Base-by-base conservation (phyloP, 1,140 invertebrate species). In the Brachionus sp. region DNA sequence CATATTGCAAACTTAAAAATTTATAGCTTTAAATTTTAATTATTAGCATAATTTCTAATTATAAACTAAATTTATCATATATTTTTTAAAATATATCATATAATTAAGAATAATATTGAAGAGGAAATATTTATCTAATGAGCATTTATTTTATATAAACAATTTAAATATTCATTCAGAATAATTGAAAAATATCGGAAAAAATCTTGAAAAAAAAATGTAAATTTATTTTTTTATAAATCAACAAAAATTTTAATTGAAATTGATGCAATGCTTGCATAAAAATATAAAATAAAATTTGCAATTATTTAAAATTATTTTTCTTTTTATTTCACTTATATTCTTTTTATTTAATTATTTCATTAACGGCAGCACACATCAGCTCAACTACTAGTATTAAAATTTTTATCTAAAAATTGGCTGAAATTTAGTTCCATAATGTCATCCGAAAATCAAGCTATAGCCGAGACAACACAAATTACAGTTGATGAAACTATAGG, bases 101-200 rank as follows among this genome's bases (percentile, higher is more conserved):
- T 29, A 2, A 29, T 29, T 29, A 3, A 29, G 29, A 29, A 29
- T 29, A 3, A 3, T 29, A 29, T 29, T 29, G 29, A 29, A 29
- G 29, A 29, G 29, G 29, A 29, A 29, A 29, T 3, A 3, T 29
- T 29, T 3, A 3, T 29, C 29, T 29, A 3, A 29, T 29, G 29
- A 29, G 29, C 29, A 29, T 29, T 3, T 29, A 29, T 29, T 29
- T 29, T 29, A 29, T n/a, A 29, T 1, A 29, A 29, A 29, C 1
- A 29, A 29, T 29, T 29, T 29, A 2, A 1, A 29, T 2, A 29
- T 29, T 29, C 29, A 29, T 3, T 29, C 3, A 2, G n/a, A 29
- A 29, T 3, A 2, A 92, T 95, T 88, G 96, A 99, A 90, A 57
- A 57, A 57, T 57, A 57, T 57, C 19, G 50, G 16, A 25, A 25